phyloP scores from a whole-genome alignment of 2,113 vertebrate species.

The Stictonetta naevosa region DNA sequence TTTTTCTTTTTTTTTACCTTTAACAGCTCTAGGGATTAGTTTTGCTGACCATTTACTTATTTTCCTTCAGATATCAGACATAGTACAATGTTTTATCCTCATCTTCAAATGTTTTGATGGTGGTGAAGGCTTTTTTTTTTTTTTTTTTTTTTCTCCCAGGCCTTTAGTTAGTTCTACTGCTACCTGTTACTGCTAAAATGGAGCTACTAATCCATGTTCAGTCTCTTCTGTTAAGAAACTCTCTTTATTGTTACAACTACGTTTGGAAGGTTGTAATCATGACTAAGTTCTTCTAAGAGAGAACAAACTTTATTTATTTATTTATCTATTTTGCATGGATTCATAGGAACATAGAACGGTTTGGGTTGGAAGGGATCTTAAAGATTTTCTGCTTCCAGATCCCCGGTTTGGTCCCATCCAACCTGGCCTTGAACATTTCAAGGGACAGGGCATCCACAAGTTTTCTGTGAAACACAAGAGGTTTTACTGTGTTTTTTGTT shows the following conservation, averaged over 20 bases:
- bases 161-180: background rate
- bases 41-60: background rate
- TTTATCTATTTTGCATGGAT: too few relatives aligned
- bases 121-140: background rate
- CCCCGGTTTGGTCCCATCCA: too few relatives aligned
- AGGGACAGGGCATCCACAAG: too few relatives aligned
- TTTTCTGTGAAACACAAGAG: too few relatives aligned
- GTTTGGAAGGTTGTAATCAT: background rate
- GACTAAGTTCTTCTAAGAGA: background rate
- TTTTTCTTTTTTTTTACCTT: background rate
- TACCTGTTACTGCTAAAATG: background rate
- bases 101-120: background rate
- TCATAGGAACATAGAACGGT: too few relatives aligned
- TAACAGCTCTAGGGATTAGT: background rate
- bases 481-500: too few relatives aligned
- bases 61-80: background rate
- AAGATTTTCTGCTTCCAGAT: too few relatives aligned
- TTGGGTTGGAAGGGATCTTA: too few relatives aligned
- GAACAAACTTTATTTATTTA: too few relatives aligned
- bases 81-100: background rate
- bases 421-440: too few relatives aligned
- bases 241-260: background rate
- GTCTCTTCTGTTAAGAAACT: background rate
- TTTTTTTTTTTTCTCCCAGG: background rate
- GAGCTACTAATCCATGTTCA: background rate